Evolutionary conservation across 2,113 vertebrate genomes (phyloP).

Genomic region (Sphyrna mokarran): DNA sequence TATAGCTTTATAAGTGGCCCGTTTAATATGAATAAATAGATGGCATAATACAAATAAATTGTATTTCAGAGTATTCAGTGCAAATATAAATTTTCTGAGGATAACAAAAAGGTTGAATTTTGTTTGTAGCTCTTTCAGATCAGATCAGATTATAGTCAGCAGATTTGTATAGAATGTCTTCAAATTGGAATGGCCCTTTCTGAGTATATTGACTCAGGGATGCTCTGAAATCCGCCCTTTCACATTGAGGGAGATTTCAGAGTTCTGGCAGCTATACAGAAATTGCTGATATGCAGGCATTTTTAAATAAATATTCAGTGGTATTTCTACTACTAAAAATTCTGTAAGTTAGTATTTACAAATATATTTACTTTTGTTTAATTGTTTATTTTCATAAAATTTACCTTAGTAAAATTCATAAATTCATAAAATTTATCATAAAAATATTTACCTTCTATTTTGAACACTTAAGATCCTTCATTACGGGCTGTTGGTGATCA

Average conservation of each 20-base stretch:
- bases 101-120: background rate
- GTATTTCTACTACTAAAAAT: background rate
- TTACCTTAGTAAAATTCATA: too few relatives aligned
- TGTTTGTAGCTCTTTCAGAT: background rate
- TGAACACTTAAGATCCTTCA: slow-evolving; percentile 64
- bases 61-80: background rate
- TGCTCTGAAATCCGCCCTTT: background rate
- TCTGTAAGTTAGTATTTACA: background rate
- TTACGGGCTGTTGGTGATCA: slow-evolving; percentile 80
- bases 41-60: background rate
- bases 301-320: background rate
- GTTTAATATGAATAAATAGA: background rate
- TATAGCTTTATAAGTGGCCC: background rate
- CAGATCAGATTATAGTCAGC: background rate
- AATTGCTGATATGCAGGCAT: background rate
- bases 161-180: background rate
- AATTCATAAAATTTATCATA: too few relatives aligned
- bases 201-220: background rate
- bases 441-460: background rate
- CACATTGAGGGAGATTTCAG: background rate
- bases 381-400: background rate
- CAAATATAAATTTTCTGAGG: background rate
- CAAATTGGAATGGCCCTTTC: background rate
- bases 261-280: background rate
- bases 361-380: background rate